These are phyloP conservation scores for Oxyura jamaicensis DNA, from an alignment of 2,113 vertebrate genomes.

Conservation along the genomic window DNA sequence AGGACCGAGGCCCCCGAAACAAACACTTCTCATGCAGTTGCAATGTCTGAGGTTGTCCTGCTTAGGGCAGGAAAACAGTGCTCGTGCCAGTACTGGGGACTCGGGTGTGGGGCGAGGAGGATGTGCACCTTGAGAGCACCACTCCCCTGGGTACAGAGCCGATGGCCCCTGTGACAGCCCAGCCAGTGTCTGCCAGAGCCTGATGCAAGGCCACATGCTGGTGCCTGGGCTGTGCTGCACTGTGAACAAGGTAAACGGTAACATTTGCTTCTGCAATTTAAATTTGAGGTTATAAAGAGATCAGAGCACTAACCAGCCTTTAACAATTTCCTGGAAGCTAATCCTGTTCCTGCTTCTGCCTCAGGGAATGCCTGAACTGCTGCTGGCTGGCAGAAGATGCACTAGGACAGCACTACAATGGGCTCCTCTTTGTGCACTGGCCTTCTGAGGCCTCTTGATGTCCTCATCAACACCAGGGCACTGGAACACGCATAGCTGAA, in stretches of 20 bases:
- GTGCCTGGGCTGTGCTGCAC: accelerated
- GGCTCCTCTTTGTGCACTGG: accelerated
- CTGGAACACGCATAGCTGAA: neutral
- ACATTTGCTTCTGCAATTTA: accelerated
- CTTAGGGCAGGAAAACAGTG: neutral
- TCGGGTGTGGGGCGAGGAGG: neutral
- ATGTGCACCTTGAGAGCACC: accelerated
- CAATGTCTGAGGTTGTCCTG: neutral
- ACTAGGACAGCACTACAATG: accelerated
- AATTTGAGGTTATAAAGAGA: neutral
- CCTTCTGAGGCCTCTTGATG: neutral
- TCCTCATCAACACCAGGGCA: accelerated
- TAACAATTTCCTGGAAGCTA: neutral
- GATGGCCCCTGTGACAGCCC: neutral
- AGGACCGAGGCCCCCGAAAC: neutral
- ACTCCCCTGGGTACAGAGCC: neutral
- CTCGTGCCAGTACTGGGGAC: neutral
- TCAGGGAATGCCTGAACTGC: neutral
- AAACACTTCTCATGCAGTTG: neutral
- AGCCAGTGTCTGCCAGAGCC: neutral
- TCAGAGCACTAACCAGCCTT: neutral
- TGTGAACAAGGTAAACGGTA: neutral
- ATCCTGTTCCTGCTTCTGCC: neutral
- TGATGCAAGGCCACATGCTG: accelerated
- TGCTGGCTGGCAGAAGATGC: neutral